Conservation (phyloP, 2,797 vertebrate genomes). For the Ctenosaura bakeri region DNA sequence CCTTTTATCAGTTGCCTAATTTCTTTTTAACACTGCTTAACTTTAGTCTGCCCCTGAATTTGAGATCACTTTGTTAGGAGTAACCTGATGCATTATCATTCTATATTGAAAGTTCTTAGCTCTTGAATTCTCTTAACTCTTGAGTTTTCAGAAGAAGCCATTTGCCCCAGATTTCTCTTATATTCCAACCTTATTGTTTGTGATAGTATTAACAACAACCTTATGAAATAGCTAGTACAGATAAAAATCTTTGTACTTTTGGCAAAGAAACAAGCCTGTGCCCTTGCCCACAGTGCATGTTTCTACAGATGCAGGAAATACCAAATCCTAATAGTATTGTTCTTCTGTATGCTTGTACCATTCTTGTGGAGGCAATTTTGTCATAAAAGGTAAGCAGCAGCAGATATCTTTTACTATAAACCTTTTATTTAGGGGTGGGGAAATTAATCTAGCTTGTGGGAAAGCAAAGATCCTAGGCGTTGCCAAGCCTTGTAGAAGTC, state of each 20-base stretch:
- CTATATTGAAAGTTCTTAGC: not conserved
- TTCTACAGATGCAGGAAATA: slow-evolving; percentile 25
- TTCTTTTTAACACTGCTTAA: not conserved
- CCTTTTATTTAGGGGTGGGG: not conserved
- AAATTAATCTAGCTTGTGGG: not conserved
- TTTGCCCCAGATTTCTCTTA: not conserved
- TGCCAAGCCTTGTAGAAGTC: not conserved
- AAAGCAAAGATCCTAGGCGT: not conserved
- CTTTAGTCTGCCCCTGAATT: not conserved
- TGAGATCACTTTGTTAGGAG: not conserved
- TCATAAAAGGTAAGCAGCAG: slow-evolving; percentile 11
- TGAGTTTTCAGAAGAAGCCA: not conserved
- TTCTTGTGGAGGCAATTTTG: not conserved
- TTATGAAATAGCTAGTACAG: slow-evolving; percentile 10
- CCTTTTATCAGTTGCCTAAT: not conserved
- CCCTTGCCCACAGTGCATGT: slow-evolving; percentile 9
- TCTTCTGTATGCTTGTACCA: not conserved
- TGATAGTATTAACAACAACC: not conserved
- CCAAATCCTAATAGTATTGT: not conserved
- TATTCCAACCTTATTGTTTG: not conserved
- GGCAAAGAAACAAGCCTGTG: slow-evolving; percentile 19
- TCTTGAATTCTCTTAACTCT: not conserved
- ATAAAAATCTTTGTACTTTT: slow-evolving; percentile 25
- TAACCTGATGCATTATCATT: not conserved
- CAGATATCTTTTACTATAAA: not conserved